Evolutionary conservation across 2,888 invertebrate species (phyloP).

Genomic region (Sialis lutaria): DNA sequence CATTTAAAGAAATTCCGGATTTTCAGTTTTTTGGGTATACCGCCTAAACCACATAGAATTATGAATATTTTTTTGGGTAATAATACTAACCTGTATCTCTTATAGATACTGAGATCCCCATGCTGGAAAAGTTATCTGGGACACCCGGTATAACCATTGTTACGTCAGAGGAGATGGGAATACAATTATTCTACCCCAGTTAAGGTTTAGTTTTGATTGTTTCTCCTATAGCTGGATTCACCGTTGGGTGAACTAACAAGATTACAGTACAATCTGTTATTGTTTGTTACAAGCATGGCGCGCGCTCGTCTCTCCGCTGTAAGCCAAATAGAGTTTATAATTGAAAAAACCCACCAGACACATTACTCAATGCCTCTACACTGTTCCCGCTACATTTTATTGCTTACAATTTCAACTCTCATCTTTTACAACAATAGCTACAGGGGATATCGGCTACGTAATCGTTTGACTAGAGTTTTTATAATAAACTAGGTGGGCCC

Average conservation of each 20-base stretch:
- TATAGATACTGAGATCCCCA: too few species aligned
- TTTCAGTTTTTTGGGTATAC: too few species aligned
- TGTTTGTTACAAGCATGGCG: not conserved
- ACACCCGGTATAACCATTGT: too few species aligned
- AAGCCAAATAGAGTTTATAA: constrained; percentile 33
- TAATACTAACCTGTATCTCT: too few species aligned
- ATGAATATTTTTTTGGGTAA: too few species aligned
- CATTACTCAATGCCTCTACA: constrained; percentile 2
- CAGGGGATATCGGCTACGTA: constrained; percentile 15
- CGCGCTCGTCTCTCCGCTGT: constrained; percentile 9
- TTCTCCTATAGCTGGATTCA: constrained; percentile 27
- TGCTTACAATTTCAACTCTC: constrained; percentile 2
- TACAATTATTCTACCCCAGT: constrained; percentile 32
- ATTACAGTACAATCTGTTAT: constrained; percentile 29
- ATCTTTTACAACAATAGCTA: constrained; percentile 15
- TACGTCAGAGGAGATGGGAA: constrained; percentile 11
- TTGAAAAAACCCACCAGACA: constrained; percentile 24
- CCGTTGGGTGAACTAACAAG: constrained; percentile 29
- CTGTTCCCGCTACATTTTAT: too few species aligned
- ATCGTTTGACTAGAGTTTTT: constrained; percentile 7
- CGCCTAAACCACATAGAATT: too few species aligned
- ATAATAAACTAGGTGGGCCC: too few species aligned
- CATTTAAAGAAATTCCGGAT: too few species aligned
- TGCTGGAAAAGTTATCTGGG: too few species aligned
- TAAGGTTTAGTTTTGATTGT: constrained; percentile 31